A percentile compares a stretch with the other conserved stretches of the same genome.
These are phyloP conservation scores for Neuroscelio doddi DNA, from an alignment of 2,888 invertebrate species.

Conservation along the genomic window DNA sequence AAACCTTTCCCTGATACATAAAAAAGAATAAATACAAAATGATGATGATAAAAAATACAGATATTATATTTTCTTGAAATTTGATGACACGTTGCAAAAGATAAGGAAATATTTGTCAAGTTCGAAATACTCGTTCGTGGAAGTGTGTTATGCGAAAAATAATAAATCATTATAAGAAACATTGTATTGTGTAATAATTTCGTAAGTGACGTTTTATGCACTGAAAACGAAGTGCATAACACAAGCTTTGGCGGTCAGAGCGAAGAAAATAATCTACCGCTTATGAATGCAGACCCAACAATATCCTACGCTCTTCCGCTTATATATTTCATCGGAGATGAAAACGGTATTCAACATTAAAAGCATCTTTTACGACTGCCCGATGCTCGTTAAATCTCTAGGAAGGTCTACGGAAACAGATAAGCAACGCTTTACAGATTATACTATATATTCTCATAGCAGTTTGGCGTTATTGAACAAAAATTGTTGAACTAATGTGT, in stretches of 20 bases:
- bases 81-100: no score
- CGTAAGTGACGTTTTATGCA: neutral
- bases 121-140: no score
- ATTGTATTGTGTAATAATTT: conserved; percentile 1
- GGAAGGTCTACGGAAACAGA: neutral
- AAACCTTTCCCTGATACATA: no score
- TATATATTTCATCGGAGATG: conserved; percentile 7
- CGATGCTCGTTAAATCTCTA: neutral
- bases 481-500: no score
- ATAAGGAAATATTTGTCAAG: no score
- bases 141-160: no score
- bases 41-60: no score
- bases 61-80: no score
- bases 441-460: no score
- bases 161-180: neutral
- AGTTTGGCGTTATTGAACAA: no score
- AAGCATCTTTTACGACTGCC: conserved; percentile 4
- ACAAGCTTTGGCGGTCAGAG: neutral
- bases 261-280: conserved; percentile 12
- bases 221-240: neutral
- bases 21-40: no score
- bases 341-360: conserved; percentile 8
- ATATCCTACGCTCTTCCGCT: neutral
- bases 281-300: conserved; percentile 1
- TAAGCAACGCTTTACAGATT: neutral